Evolutionary conservation across 53 echinoderm and acorn worm species (phyloP), one percentile per base, ranked within the genome.

Genomic region (Echinometra lucunter): DNA sequence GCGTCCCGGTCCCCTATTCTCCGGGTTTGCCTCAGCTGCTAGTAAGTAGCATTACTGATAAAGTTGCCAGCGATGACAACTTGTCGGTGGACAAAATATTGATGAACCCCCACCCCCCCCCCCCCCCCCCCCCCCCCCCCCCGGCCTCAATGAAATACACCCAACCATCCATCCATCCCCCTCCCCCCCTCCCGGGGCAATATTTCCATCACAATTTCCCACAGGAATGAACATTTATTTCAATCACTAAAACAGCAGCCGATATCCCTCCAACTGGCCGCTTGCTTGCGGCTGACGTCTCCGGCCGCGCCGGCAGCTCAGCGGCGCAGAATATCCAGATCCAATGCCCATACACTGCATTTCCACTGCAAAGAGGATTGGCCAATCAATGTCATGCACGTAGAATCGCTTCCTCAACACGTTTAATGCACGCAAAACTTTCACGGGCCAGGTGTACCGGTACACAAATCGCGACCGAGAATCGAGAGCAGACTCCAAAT

Each of bases 301-400:
- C 75, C 6, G 38, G 11, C 75, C 40, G 21, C 18, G 0, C 0
- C 4, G 2, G 40, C 4, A 19, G 66, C 27, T 6, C 27, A 25
- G 30, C 72, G 72, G 34, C 13, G 38, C 75, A 4, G 38, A 1
- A n/a, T n/a, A 27, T 7, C 66, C 25, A 4, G 7, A 25, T 2
- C 25, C 25, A 27, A 25, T 25, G 25, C 66, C 25, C 6, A 21
- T 23, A 7, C 66, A 23, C 23, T 21, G 17, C n/a, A 63, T 16
- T 1, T 66, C 4, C 49, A 49, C 67, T 10, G 67, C 67, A 70
- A 35, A 72, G 35, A 5, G 0, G 30, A 70, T 70, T 75, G 75
- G 75, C 75, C 75, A 75, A 75, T 75, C 75, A 75, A 75, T 75
- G 40, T 75, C 75, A 37, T 40, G 75, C 75, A 75, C 75, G 75